Evolutionary conservation across 2,888 invertebrate species (phyloP), one percentile per base, ranked within the genome.

Genomic region (Diadegma fenestrale): DNA sequence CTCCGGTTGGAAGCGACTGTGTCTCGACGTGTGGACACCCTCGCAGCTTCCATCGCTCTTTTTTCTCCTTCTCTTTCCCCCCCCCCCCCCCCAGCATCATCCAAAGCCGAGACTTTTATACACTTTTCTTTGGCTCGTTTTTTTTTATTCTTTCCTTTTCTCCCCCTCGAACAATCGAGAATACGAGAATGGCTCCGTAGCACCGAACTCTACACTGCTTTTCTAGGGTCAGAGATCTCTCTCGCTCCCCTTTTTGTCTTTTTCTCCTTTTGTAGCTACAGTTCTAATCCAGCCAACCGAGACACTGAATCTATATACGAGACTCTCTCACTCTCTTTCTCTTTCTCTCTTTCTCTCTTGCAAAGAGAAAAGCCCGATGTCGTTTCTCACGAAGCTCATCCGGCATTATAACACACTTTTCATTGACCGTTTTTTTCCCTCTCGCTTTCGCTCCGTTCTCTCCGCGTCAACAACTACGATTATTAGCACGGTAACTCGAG

Each of bases 111-210:
- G 82, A 76, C 76, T 82, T 63, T 76, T 71, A 71, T 85, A 77
- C 82, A 72, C 48, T 80, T 80, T 82, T 78, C 54, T 77, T 68
- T 43, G 58, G 14, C 14, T 58, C 43, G 30, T 61, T 45, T 61
- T 45, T 26, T 63, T 75, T 71, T 22, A 12, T 73, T 33, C 41
- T 48, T 58, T 19, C 22, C 22, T 51, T 54, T 54, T 84, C 82
- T 68, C 66, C 68, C 66, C 82, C 76, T 76, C 72, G 82, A 82
- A 82, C 85, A 72, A 85, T 85, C 80, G 82, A 51, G 72, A 76
- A 82, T 75, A 68, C 63, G 77, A 58, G 41, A 33, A 64, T 33
- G 64, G 43, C 78, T 61, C 51, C 51, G 41, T 26, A 43, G 22
- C 48, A 19, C 37, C 54, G 72, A 61, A 71, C 63, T 41, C 22